Base-by-base conservation (phyloP, 1,140 invertebrate genomes). In the Ruditapes philippinarum region DNA sequence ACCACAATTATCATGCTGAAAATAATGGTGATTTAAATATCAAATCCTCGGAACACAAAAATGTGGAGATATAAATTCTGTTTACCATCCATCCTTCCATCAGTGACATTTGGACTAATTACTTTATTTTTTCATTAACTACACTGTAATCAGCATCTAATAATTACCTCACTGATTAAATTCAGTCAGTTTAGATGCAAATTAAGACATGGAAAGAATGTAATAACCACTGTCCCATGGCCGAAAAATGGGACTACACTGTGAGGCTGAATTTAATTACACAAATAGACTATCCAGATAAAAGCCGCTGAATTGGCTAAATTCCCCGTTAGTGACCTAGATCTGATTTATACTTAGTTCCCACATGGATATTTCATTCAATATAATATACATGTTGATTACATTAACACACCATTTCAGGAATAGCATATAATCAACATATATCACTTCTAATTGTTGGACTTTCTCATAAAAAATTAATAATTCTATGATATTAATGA, bases 81-180 rank as follows among this genome's bases (percentile, higher is more conserved):
- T 38, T 38, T 9, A 22, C 60, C 36, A 12, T 14, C 19, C 38
- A 38, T 9, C 38, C 33, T 38, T 38, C 65, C 38, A 33, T 22
- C 17, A 40, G 38, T 70, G 65, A 38, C 65, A 70, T 38, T 36
- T 38, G 9, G 14, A 38, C 33, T 70, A 70, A 70, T 70, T 70
- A 70, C 65, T 70, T 70, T 40, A 38, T 70, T 36, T 28, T 38
- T 40, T 70, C 65, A 70, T 70, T 70, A 70, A 70, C 65, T n/a
- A 36, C 36, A 2, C 33, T 70, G 33, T 70, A 28, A 70, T 70
- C 36, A 38, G 33, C 38, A 40, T 38, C 65, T 70, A 36, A 70
- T 38, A 70, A 70, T 70, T 11, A 28, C 65, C 38, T 38, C 33
- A 70, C 22, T 38, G 65, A 70, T 70, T 31, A 70, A 70, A 36